Evolutionary conservation across 2,888 invertebrate species (phyloP).

Genomic region (Antitype chi): DNA sequence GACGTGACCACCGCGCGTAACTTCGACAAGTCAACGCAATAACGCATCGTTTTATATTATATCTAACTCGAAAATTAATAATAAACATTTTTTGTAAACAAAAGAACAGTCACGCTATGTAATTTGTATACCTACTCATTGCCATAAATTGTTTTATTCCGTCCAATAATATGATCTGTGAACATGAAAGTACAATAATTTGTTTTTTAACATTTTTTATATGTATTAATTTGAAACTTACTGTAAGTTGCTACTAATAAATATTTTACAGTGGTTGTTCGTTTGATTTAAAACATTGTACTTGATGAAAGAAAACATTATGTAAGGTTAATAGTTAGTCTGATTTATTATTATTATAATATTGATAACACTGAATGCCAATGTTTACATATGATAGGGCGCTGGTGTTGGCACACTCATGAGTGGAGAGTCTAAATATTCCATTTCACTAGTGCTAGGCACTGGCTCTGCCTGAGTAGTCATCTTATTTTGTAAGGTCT

Average conservation of each 20-base stretch:
- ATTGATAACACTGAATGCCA: constrained; percentile 33
- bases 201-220: constrained; percentile 68
- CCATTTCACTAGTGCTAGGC: constrained; percentile 92
- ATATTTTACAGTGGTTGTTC: constrained; percentile 80
- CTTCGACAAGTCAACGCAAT: constrained; percentile 47
- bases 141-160: constrained; percentile 79
- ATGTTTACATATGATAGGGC: constrained; percentile 90
- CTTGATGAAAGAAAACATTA: constrained; percentile 20
- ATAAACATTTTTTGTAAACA: constrained; percentile 30
- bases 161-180: constrained; percentile 64
- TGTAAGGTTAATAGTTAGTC: constrained; percentile 2
- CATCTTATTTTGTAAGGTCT: constrained; percentile 94
- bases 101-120: constrained; percentile 33
- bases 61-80: constrained; percentile 61
- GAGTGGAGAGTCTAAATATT: constrained; percentile 95
- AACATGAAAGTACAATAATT: constrained; percentile 56
- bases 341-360: constrained; percentile 43
- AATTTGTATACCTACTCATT: constrained; percentile 27
- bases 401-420: constrained; percentile 96
- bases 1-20: constrained; percentile 85
- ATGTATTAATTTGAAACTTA: constrained; percentile 76
- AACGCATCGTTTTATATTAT: constrained; percentile 43
- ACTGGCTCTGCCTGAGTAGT: constrained; percentile 92
- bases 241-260: constrained; percentile 86
- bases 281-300: constrained; percentile 20